Evolutionary conservation across 1,140 invertebrate species (phyloP).

Genomic region (Neelides sp.): DNA sequence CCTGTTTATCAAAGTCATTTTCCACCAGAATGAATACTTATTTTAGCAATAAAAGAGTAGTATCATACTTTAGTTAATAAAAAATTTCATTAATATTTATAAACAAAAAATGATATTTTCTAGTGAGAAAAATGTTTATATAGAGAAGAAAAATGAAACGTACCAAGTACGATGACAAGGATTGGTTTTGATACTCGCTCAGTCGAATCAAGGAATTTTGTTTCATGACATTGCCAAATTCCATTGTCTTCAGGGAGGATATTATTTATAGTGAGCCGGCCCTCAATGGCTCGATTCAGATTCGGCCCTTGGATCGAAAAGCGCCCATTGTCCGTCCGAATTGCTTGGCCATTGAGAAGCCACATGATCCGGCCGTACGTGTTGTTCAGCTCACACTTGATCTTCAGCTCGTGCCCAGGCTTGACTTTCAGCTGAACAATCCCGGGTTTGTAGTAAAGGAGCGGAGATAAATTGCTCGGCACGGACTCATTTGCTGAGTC

Average conservation of each 20-base stretch:
- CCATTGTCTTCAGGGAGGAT: constrained; percentile 32
- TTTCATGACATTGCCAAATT: constrained; percentile 33
- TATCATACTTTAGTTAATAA: no score
- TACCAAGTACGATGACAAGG: constrained; percentile 31
- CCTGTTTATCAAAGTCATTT: no score
- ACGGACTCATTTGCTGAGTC: not conserved
- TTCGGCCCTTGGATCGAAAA: constrained; percentile 30
- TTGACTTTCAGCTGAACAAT: constrained; percentile 28
- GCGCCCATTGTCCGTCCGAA: constrained; percentile 30
- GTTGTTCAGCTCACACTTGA: constrained; percentile 31
- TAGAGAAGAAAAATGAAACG: constrained; percentile 2
- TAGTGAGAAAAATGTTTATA: not conserved
- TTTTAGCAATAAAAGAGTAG: no score
- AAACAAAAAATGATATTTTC: no score
- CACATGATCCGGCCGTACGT: constrained; percentile 31
- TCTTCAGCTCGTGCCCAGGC: constrained; percentile 30
- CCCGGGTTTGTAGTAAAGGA: not conserved
- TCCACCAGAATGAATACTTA: no score
- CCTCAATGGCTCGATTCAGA: constrained; percentile 22
- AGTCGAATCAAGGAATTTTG: constrained; percentile 30
- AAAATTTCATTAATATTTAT: no score
- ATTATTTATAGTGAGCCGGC: constrained; percentile 30
- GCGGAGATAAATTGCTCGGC: not conserved
- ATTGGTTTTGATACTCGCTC: constrained; percentile 30
- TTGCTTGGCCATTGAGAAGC: constrained; percentile 27